Conservation (phyloP, 2,888 invertebrate species). For the Agriopis leucophaearia region DNA sequence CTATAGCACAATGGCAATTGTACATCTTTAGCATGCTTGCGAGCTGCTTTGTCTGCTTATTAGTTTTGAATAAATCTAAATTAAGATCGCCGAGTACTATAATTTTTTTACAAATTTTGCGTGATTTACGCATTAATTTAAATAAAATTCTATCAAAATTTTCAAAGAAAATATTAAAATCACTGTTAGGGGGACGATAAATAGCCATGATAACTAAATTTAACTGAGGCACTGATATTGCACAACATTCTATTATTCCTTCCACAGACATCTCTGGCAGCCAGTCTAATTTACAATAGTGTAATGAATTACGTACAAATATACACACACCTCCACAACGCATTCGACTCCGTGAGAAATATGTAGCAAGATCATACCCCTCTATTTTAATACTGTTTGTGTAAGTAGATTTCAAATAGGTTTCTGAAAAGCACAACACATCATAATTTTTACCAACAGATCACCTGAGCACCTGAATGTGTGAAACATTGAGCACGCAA, state of each 20-base stretch:
- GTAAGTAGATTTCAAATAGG: not conserved
- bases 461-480: too few relatives aligned
- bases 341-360: not conserved
- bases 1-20: too few relatives aligned
- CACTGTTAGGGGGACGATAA: not conserved
- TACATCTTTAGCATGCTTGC: too few relatives aligned
- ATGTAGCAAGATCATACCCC: not conserved
- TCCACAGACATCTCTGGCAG: not conserved
- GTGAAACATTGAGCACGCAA: too few relatives aligned
- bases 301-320: not conserved
- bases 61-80: too few relatives aligned
- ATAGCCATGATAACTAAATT: not conserved
- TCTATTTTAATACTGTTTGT: not conserved
- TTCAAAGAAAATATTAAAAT: not conserved
- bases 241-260: not conserved
- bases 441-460: not conserved
- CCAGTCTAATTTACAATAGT: not conserved
- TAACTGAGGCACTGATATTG: not conserved
- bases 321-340: not conserved
- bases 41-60: too few relatives aligned
- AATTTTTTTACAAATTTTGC: not conserved
- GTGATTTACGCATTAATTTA: not conserved
- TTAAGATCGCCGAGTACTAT: too few relatives aligned
- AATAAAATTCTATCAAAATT: not conserved
- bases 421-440: not conserved